Percentiles rank a stretch among this genome's conserved stretches.
Evolutionary conservation across 2,797 vertebrate species (phyloP).

Genomic region (Propithecus perrieri): DNA sequence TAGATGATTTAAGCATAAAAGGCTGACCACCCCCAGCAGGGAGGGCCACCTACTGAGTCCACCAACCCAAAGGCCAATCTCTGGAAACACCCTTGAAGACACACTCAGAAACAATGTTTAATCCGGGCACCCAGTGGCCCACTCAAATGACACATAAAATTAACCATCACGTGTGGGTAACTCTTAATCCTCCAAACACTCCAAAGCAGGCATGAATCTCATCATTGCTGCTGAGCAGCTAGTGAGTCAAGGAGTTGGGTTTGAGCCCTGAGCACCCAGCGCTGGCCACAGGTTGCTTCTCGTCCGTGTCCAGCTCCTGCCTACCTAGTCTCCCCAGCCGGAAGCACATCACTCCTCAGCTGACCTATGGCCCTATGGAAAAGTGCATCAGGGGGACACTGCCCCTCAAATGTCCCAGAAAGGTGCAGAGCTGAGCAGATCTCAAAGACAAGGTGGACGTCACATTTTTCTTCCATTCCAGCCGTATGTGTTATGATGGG

Average conservation of each 20-base stretch:
- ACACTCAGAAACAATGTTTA: neutral
- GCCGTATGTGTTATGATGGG: neutral
- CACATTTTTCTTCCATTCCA: neutral
- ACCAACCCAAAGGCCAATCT: neutral
- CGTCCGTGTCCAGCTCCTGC: accelerated
- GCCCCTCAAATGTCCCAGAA: neutral
- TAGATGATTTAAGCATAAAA: no score
- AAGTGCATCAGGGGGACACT: neutral
- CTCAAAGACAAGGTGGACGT: neutral
- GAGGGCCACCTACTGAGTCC: no score
- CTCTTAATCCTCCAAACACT: neutral
- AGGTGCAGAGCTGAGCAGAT: neutral
- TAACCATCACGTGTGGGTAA: no score
- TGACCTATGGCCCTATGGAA: neutral
- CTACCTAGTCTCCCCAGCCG: neutral
- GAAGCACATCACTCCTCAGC: no score
- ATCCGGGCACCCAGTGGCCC: neutral
- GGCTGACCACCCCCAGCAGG: neutral
- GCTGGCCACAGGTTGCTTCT: neutral
- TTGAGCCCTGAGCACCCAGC: neutral
- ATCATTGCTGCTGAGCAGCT: no score
- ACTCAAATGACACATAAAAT: neutral
- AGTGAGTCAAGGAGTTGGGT: no score
- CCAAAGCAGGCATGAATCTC: neutral
- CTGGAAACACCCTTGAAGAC: neutral